phyloP scores from a whole-genome alignment of 2,113 vertebrate species.

The Gambusia holbrooki region DNA sequence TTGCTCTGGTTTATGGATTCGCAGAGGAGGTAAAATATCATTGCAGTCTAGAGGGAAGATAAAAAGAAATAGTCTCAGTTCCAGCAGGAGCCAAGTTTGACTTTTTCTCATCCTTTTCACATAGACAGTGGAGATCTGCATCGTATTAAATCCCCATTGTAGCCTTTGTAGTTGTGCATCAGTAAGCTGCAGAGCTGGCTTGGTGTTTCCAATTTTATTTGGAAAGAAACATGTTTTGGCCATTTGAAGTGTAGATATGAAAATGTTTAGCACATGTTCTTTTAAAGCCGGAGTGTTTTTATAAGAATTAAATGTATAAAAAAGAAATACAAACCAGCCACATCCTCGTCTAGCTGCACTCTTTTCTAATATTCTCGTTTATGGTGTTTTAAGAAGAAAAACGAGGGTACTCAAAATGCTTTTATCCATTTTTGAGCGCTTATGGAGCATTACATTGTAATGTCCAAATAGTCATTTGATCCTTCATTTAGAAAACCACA shows the following conservation, averaged over 20 bases:
- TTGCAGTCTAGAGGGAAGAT: constrained; percentile 50
- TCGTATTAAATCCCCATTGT: constrained; percentile 45
- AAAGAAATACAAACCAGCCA: not conserved
- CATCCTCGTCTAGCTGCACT: constrained; percentile 7
- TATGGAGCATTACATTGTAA: too few species aligned
- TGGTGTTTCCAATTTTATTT: constrained; percentile 32
- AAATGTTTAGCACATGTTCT: not conserved
- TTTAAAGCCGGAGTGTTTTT: not conserved
- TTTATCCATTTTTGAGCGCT: not conserved
- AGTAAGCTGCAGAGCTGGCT: constrained; percentile 13
- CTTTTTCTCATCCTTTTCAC: constrained; percentile 40
- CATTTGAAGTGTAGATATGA: constrained; percentile 13
- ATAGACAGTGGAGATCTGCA: constrained; percentile 37
- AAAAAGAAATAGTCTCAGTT: constrained; percentile 54
- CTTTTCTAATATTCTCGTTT: constrained; percentile 28
- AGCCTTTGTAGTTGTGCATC: constrained; percentile 49
- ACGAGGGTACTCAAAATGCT: constrained; percentile 36
- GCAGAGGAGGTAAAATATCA: constrained; percentile 18
- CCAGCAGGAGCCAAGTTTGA: constrained; percentile 37
- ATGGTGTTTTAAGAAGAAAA: constrained; percentile 21
- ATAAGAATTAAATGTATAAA: not conserved
- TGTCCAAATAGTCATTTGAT: too few species aligned
- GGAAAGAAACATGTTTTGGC: constrained; percentile 9
- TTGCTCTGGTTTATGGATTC: constrained; percentile 2
- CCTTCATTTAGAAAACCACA: too few species aligned